phyloP scores from a whole-genome alignment of 1,140 invertebrate genomes.

The Marisa cornuarietis region DNA sequence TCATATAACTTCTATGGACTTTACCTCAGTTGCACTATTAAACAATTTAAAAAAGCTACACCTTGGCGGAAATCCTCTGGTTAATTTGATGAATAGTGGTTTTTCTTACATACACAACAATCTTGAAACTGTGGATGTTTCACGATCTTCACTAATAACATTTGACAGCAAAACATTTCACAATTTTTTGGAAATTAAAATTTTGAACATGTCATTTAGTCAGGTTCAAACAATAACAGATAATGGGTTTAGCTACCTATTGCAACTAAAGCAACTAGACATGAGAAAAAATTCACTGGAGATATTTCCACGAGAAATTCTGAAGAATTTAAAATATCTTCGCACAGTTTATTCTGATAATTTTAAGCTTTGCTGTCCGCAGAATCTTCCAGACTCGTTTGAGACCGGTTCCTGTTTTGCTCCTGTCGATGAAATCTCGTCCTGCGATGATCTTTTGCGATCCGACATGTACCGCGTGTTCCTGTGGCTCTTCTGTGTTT shows the following conservation, averaged over 20 bases:
- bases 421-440: slow-evolving; percentile 38
- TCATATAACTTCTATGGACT: neutral
- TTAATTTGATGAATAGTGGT: neutral
- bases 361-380: slow-evolving; percentile 36
- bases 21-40: slow-evolving; percentile 5
- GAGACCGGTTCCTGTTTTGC: neutral
- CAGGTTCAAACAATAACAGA: slow-evolving; percentile 4
- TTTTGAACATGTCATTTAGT: slow-evolving; percentile 1
- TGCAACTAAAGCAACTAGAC: slow-evolving; percentile 2
- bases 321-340: slow-evolving; percentile 16
- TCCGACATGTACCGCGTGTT: slow-evolving; percentile 26
- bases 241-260: slow-evolving; percentile 6
- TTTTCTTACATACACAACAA: neutral
- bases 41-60: slow-evolving; percentile 15
- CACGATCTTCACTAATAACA: neutral
- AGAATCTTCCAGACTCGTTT: slow-evolving; percentile 21
- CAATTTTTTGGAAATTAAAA: slow-evolving; percentile 1
- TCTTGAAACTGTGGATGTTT: slow-evolving; percentile 8
- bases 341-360: slow-evolving; percentile 25
- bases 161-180: slow-evolving; percentile 15
- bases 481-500: slow-evolving; percentile 36
- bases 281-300: slow-evolving; percentile 17
- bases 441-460: slow-evolving; percentile 38
- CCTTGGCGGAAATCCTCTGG: slow-evolving; percentile 8
- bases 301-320: slow-evolving; percentile 21